These are phyloP conservation scores for Python bivittatus DNA, from an alignment of 2,113 vertebrate genomes.

Conservation along the genomic window DNA sequence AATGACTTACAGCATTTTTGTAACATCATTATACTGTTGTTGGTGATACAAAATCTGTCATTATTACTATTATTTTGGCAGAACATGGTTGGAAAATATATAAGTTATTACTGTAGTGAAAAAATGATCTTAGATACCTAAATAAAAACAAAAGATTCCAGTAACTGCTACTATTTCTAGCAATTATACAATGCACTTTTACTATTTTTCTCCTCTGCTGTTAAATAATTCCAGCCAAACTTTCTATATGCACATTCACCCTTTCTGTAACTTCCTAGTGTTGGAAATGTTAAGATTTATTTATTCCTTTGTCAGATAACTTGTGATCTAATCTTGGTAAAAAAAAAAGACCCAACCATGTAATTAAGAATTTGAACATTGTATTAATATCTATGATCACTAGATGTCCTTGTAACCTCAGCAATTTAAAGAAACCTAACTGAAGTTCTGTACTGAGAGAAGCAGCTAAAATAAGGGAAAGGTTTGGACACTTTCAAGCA, in stretches of 20 bases:
- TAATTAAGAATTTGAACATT: background rate
- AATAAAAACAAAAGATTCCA: background rate
- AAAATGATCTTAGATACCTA: background rate
- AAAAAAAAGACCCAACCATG: background rate
- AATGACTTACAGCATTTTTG: background rate
- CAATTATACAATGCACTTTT: background rate
- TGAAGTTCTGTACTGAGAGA: background rate
- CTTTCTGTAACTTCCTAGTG: background rate
- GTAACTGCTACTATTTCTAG: background rate
- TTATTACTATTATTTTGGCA: background rate
- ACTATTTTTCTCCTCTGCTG: background rate
- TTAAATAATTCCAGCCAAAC: background rate
- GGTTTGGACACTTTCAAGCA: background rate
- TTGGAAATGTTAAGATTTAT: background rate
- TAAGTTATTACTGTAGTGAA: background rate
- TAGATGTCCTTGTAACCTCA: constrained; percentile 58
- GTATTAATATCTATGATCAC: constrained; percentile 35
- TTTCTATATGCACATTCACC: background rate
- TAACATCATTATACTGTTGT: background rate
- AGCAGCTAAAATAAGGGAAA: background rate
- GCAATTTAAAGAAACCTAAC: background rate
- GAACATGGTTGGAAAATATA: background rate
- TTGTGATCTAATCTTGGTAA: background rate
- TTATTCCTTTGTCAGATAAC: background rate
- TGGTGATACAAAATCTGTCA: background rate